Evolutionary conservation across 2,888 invertebrate species (phyloP), one percentile per base, ranked within the genome.

Genomic region (Beris morrisii): DNA sequence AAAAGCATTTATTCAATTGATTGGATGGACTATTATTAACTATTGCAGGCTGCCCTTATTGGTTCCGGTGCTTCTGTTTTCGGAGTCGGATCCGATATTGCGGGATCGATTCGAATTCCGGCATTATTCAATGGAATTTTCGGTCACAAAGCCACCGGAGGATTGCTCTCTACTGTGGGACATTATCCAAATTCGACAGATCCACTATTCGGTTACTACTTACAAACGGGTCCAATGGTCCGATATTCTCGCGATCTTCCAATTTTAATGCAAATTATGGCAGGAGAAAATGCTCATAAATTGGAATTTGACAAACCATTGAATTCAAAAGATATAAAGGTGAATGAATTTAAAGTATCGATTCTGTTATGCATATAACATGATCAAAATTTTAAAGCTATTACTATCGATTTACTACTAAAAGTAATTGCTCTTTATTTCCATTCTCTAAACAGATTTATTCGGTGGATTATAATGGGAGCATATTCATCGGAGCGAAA

Each of bases 61-160:
- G 89, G 88, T 2, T 81, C 89, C 63, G 93, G 88, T 11, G 93
- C 90, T n/a, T 88, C 91, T 1, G 79, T 90, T 0, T 84, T 93
- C 73, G 91, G 93, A 68, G 81, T 95, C 71, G 90, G 92, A 4
- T 93, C 93, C 0, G 95, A 95, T 79, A 87, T 95, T 72, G 93
- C 89, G 7, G 95, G 95, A 58, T 93, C 93, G 61, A 92, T 95
- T 72, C 85, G 95, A 31, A 82, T 95, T 75, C 95, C 95, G 0
- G 85, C 90, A n/a, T 85, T 90, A 71, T 93, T 90, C 79, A 92
- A 89, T 80, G 95, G 95, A 0, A 83, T 95, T 45, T 95, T 91
- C 79, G 95, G 94, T 0, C 93, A 94, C 78, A 94, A 94, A 75
- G 90, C 93, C 3, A 88, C 91, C 52, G 84, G 88, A 4, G 86